A percentile compares a stretch with the other conserved stretches of the same genome.
Conservation (phyloP, 2,888 invertebrate genomes). For the Selenia dentaria region DNA sequence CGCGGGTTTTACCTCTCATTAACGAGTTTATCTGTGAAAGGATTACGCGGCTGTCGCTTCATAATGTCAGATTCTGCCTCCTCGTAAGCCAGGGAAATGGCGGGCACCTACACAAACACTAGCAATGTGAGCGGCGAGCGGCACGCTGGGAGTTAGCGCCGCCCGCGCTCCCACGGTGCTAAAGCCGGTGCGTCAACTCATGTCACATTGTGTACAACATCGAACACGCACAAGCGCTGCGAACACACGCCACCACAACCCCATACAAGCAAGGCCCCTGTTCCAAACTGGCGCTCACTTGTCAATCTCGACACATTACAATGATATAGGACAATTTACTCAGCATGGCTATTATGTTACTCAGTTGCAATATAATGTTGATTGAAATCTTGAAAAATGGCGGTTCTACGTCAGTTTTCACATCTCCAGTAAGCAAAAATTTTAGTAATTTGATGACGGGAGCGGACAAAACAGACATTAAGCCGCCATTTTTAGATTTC, state of each 20-base stretch:
- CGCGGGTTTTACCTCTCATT: conserved; percentile 95
- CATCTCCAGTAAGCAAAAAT: too few relatives aligned
- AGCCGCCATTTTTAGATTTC: too few relatives aligned
- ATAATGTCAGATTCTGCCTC: conserved; percentile 99
- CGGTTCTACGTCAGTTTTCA: too few relatives aligned
- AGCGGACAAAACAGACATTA: too few relatives aligned
- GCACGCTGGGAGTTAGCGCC: conserved; percentile 9
- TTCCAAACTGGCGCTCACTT: too few relatives aligned
- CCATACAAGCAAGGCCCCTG: not conserved
- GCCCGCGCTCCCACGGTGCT: conserved; percentile 42
- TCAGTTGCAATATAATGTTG: too few relatives aligned
- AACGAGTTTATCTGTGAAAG: conserved; percentile 98
- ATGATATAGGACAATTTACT: too few relatives aligned
- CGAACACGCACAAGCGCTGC: conserved; percentile 67
- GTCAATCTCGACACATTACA: too few relatives aligned
- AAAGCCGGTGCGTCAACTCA: conserved; percentile 70
- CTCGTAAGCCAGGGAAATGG: conserved; percentile 99
- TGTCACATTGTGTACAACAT: conserved; percentile 75
- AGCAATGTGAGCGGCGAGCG: conserved; percentile 72
- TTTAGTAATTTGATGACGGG: too few relatives aligned
- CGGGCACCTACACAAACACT: conserved; percentile 93
- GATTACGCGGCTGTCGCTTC: conserved; percentile 99
- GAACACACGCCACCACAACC: conserved; percentile 41
- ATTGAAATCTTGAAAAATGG: too few relatives aligned
- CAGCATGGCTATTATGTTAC: too few relatives aligned